These are phyloP conservation scores for Cosmopolites sordidus DNA, from an alignment of 2,888 invertebrate species.

Conservation along the genomic window DNA sequence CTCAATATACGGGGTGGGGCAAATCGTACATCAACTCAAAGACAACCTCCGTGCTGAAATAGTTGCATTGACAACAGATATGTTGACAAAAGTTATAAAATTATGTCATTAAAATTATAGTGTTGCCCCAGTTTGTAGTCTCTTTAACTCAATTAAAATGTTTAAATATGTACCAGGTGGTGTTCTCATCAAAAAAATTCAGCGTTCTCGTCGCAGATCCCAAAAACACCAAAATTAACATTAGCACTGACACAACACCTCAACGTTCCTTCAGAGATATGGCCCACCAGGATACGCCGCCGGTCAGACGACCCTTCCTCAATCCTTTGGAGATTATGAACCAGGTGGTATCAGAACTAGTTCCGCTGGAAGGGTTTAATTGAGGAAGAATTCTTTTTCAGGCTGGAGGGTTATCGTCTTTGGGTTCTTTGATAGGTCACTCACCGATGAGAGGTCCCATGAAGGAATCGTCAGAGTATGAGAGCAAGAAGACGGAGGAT, in stretches of 20 bases:
- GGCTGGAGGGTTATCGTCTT: slow-evolving; percentile 37
- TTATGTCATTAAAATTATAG: no score
- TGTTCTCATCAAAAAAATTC: slow-evolving; percentile 64
- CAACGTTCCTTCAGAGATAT: slow-evolving; percentile 1
- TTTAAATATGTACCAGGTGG: slow-evolving; percentile 53
- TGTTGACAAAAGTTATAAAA: no score
- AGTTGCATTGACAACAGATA: no score
- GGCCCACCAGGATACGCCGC: slow-evolving; percentile 12
- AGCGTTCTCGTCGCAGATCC: slow-evolving; percentile 67
- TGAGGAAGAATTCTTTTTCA: slow-evolving; percentile 28
- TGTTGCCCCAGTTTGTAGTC: not conserved
- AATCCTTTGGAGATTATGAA: slow-evolving; percentile 23
- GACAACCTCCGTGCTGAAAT: no score
- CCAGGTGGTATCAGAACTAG: slow-evolving; percentile 12
- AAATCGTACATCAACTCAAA: no score
- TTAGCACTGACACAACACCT: not conserved
- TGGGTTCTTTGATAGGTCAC: slow-evolving; percentile 36
- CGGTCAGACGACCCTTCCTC: slow-evolving; percentile 1
- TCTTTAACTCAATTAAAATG: not conserved
- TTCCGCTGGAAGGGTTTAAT: no score
- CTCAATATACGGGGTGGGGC: no score
- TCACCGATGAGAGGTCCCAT: slow-evolving; percentile 36
- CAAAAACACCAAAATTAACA: slow-evolving; percentile 57
- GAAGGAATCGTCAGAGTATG: slow-evolving; percentile 42
- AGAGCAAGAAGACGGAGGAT: slow-evolving; percentile 43